A percentile compares a stretch with the other conserved stretches of the same genome.
Evolutionary conservation across 2,888 invertebrate genomes (phyloP).

Genomic region (Lumbricus terrestris): DNA sequence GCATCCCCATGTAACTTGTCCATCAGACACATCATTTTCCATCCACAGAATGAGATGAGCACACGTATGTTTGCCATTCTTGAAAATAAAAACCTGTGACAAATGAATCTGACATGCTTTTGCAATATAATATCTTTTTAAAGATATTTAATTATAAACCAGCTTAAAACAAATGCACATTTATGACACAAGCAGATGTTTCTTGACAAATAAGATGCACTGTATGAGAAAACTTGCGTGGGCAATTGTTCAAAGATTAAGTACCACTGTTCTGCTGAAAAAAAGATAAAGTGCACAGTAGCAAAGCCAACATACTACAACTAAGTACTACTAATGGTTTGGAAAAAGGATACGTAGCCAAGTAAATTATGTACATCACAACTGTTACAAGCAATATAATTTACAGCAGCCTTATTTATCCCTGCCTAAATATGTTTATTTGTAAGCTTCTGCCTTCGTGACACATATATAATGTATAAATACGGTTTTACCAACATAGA

Average conservation of each 20-base stretch:
- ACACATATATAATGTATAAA: no score
- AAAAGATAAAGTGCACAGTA: conserved; percentile 3
- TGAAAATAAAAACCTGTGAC: background rate
- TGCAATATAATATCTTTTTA: background rate
- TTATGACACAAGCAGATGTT: conserved; percentile 3
- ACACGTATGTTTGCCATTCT: no score
- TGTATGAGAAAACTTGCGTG: background rate
- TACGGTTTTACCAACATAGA: no score
- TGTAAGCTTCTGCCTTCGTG: background rate
- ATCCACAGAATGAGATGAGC: no score
- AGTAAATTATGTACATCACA: background rate
- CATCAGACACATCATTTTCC: background rate
- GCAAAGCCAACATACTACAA: background rate
- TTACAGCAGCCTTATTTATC: no score
- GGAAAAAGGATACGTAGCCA: background rate
- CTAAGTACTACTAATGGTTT: background rate
- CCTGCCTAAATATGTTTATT: background rate
- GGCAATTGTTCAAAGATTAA: conserved; percentile 3
- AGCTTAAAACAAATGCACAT: background rate
- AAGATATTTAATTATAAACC: conserved; percentile 3
- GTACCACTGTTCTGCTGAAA: background rate
- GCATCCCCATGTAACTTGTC: background rate
- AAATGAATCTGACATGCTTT: background rate
- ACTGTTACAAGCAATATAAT: background rate
- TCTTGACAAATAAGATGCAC: conserved; percentile 3